These are phyloP conservation scores for Arctia plantaginis DNA, from an alignment of 2,888 invertebrate species.

Conservation along the genomic window DNA sequence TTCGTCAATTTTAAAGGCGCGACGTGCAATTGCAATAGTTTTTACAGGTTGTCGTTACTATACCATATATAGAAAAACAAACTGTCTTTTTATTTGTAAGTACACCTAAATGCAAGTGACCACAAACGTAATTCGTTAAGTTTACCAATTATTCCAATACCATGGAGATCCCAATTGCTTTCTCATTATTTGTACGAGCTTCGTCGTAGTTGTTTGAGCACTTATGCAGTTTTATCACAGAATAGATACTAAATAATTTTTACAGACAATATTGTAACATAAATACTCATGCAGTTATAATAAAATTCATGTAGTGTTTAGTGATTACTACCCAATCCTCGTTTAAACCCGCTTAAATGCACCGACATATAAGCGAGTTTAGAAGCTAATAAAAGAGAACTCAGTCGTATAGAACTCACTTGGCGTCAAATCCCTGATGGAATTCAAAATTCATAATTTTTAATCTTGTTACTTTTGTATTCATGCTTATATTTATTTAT, in stretches of 20 bases:
- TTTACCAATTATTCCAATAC: neutral
- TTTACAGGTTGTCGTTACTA: neutral
- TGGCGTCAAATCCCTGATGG: neutral
- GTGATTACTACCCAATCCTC: neutral
- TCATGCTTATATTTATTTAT: neutral
- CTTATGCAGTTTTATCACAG: neutral
- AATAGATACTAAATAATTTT: no score
- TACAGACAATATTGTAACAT: neutral
- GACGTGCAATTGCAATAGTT: neutral
- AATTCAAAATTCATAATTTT: neutral
- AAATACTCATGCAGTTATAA: neutral
- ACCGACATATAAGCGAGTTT: neutral
- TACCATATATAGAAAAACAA: neutral
- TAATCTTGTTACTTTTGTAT: neutral
- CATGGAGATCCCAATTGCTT: neutral
- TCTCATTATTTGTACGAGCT: neutral
- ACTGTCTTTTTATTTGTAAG: neutral
- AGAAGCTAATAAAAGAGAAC: no score
- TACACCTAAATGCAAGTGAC: neutral
- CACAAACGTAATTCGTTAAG: neutral
- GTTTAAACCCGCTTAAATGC: neutral
- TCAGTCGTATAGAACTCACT: neutral
- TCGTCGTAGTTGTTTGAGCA: neutral
- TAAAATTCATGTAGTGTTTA: neutral
- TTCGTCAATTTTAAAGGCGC: neutral